Percentiles rank a stretch among this genome's conserved stretches.
Conservation (phyloP, 2,888 invertebrate genomes). For the Drosophila atripex region DNA sequence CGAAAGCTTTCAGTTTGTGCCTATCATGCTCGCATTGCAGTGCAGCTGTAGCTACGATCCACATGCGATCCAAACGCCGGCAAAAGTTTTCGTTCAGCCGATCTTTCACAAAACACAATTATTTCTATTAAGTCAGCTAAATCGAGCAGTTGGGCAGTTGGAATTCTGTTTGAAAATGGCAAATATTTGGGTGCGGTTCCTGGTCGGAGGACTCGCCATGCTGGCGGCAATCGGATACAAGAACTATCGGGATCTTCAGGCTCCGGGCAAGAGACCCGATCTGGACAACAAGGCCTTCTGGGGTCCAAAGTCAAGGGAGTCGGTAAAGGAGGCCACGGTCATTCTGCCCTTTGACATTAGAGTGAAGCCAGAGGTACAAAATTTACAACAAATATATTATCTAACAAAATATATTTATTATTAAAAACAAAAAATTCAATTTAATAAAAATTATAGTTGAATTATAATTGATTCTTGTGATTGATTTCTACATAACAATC, state of each 20-base stretch:
- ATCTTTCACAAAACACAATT: constrained; percentile 9
- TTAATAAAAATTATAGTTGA: too few relatives aligned
- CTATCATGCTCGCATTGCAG: constrained; percentile 26
- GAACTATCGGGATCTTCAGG: constrained; percentile 73
- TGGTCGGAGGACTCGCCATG: constrained; percentile 68
- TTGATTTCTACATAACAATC: constrained; percentile 5
- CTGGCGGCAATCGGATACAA: constrained; percentile 74
- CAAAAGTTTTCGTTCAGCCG: constrained; percentile 29
- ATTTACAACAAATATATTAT: constrained; percentile 8
- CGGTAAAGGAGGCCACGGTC: constrained; percentile 77
- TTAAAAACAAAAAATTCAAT: too few relatives aligned
- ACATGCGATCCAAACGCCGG: constrained; percentile 26
- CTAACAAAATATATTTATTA: too few relatives aligned
- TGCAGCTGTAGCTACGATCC: constrained; percentile 7
- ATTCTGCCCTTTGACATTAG: constrained; percentile 77
- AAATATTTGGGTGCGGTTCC: constrained; percentile 61
- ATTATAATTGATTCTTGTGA: background rate
- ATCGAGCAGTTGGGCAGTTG: background rate
- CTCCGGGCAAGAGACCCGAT: constrained; percentile 76
- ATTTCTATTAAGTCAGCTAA: constrained; percentile 18
- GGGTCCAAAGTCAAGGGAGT: constrained; percentile 77
- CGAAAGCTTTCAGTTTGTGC: background rate
- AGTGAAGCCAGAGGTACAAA: constrained; percentile 74
- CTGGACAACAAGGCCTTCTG: constrained; percentile 81
- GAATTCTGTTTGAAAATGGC: constrained; percentile 34